Base-by-base conservation (phyloP, 1,140 invertebrate species). In the Drosophila ercepeae region DNA sequence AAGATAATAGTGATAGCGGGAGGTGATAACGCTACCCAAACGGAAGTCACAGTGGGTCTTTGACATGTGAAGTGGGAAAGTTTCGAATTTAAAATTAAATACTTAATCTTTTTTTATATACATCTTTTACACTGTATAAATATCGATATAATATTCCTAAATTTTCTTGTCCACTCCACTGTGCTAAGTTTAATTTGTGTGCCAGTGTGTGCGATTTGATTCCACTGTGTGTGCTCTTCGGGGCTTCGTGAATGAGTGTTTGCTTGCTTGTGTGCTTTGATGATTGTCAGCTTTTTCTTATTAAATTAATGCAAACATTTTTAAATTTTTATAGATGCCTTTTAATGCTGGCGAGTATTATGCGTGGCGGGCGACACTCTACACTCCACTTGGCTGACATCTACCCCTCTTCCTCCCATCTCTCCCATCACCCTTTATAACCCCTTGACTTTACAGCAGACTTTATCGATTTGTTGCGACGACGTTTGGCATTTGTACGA, bases 241-340 rank as follows among this genome's bases (percentile, higher is more conserved):
- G 29, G n/a, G n/a, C n/a, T 32, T 11, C 19, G 5, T 51, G 57
- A 21, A 21, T 42, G n/a, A n/a, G 32, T 61, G 23, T 55, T 7
- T 70, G 18, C 49, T 7, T 41, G 41, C n/a, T 55, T 45, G 39
- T 64, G 39, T 60, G 53, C 70, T 65, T 60, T 74, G 57, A 83
- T 82, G 70, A 71, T 79, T 75, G 69, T 83, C 61, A 77, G 70
- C 57, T 59, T 73, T 83, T 81, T 58, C 60, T 82, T 61, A 49
- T 75, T 70, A 74, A 75, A 52, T 64, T 75, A 75, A 84, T 78
- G 29, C 73, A 82, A 83, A 81, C 75, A 84, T 72, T 86, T 86
- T 36, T 48, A 74, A 55, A 53, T 63, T 83, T 81, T 61, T 81
- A 81, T 81, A 69, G 63, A 64, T 57, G 61, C 76, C 78, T 86